These are phyloP conservation scores for Hippocampus abdominalis DNA, from an alignment of 2,113 vertebrate species.

Conservation along the genomic window DNA sequence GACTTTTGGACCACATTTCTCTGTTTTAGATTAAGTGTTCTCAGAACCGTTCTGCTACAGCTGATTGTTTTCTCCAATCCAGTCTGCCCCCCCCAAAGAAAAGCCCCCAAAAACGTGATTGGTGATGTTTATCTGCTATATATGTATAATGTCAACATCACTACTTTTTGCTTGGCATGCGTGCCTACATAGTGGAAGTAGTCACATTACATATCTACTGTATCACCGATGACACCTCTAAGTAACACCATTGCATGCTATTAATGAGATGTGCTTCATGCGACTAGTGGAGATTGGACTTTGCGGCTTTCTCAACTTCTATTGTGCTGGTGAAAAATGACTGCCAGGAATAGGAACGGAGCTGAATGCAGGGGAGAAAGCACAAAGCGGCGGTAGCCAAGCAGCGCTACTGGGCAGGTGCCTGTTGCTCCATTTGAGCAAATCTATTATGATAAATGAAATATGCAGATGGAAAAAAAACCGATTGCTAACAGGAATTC, in stretches of 20 bases:
- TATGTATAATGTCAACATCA: background rate
- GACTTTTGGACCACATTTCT: too few species aligned
- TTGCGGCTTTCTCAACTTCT: constrained; percentile 23
- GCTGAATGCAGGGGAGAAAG: constrained; percentile 18
- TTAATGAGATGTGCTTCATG: constrained; percentile 54
- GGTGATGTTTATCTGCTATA: background rate
- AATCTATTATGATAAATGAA: constrained; percentile 66
- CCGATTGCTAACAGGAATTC: constrained; percentile 53
- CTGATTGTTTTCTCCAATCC: too few species aligned
- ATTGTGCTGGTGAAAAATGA: constrained; percentile 48
- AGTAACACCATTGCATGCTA: constrained; percentile 44
- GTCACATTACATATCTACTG: constrained; percentile 26
- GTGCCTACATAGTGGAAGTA: constrained; percentile 7
- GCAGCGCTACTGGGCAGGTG: constrained; percentile 61
- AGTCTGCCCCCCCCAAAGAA: too few species aligned
- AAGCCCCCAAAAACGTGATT: background rate
- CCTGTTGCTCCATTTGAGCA: constrained; percentile 60
- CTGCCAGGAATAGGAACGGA: constrained; percentile 49
- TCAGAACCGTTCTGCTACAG: too few species aligned
- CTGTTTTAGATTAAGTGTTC: too few species aligned
- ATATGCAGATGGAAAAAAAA: constrained; percentile 63
- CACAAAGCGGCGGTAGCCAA: constrained; percentile 33
- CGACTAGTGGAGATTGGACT: constrained; percentile 56
- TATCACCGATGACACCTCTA: constrained; percentile 42
- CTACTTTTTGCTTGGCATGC: background rate